Percentiles rank a stretch among this genome's conserved stretches.
Conservation (phyloP, 1,140 invertebrate genomes). For the Schlechtendalia chinensis region DNA sequence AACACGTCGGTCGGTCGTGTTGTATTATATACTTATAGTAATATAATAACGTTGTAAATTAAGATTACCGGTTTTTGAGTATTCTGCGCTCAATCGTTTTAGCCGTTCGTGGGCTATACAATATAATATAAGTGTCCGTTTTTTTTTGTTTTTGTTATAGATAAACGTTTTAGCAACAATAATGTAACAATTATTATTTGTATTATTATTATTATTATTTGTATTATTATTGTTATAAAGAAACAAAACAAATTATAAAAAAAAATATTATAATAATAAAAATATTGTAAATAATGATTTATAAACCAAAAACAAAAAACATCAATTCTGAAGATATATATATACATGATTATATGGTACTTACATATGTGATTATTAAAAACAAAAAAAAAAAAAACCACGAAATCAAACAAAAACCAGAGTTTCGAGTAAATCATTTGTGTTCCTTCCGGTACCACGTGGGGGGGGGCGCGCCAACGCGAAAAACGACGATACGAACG, state of each 20-base stretch:
- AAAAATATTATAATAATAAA: not conserved
- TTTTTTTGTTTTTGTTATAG: too few species aligned
- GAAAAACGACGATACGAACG: too few species aligned
- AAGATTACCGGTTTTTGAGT: constrained; percentile 41
- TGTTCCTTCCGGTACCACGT: too few species aligned
- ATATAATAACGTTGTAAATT: constrained; percentile 34
- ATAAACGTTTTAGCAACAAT: constrained; percentile 32
- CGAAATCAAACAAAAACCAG: constrained; percentile 19
- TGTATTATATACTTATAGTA: constrained; percentile 32
- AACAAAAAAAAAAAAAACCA: not conserved
- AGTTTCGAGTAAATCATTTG: constrained; percentile 28
- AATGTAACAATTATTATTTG: constrained; percentile 7
- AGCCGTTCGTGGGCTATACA: constrained; percentile 3
- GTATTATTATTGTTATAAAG: not conserved
- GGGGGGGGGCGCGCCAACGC: too few species aligned
- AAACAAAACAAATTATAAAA: not conserved
- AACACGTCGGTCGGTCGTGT: too few species aligned
- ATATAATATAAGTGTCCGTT: constrained; percentile 31
- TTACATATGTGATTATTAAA: constrained; percentile 9
- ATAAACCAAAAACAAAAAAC: too few species aligned
- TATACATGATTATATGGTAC: constrained; percentile 6
- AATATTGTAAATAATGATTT: constrained; percentile 35
- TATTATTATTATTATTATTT: too few species aligned
- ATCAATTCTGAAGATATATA: not conserved
- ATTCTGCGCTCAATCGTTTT: constrained; percentile 40